Evolutionary conservation across 2,797 vertebrate species (phyloP).

Genomic region (Eremophila alpestris): DNA sequence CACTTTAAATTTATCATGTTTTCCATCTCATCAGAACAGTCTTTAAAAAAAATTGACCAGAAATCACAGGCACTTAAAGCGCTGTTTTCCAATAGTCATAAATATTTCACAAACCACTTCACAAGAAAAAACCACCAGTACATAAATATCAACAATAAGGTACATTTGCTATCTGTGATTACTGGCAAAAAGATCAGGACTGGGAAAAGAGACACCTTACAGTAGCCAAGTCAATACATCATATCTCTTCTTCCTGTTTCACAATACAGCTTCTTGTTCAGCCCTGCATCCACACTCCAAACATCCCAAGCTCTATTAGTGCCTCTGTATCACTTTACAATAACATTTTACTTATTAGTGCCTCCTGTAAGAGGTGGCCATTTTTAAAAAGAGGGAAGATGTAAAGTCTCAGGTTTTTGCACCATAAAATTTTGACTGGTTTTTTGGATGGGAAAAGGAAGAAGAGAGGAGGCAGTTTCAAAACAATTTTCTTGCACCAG

Average conservation of each 20-base stretch:
- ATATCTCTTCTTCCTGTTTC: background rate
- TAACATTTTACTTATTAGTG: background rate
- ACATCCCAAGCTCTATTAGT: background rate
- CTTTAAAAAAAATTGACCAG: background rate
- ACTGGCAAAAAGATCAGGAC: background rate
- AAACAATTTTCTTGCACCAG: background rate
- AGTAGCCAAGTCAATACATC: background rate
- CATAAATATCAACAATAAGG: background rate
- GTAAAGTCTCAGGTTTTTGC: background rate
- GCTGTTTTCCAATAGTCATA: background rate
- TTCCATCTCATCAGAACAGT: background rate
- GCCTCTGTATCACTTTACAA: background rate
- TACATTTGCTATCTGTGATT: background rate
- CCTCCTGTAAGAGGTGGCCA: background rate
- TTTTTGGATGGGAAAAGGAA: background rate
- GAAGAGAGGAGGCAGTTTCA: background rate
- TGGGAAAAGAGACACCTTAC: background rate
- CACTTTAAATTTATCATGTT: background rate
- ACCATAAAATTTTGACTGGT: background rate
- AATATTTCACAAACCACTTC: slow-evolving; percentile 46
- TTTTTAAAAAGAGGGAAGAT: background rate
- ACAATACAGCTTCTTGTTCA: background rate
- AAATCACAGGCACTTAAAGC: background rate
- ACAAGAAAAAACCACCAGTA: background rate
- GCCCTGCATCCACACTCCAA: background rate